phyloP scores from a whole-genome alignment of 1,140 invertebrate species.

The Drosophila paulistorum region DNA sequence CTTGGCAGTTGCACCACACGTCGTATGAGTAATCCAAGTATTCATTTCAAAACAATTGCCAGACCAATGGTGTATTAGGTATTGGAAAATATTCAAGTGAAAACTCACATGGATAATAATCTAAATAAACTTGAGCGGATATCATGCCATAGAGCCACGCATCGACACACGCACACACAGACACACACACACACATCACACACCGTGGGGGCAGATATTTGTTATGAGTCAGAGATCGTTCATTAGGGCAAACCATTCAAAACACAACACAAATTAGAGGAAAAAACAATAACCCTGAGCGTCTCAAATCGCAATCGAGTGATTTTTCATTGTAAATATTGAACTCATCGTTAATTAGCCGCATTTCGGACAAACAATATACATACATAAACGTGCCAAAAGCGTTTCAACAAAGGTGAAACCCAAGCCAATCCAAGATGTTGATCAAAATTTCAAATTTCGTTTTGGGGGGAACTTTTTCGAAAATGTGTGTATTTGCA shows the following conservation, averaged over 20 bases:
- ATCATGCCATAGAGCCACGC: slow-evolving; percentile 29
- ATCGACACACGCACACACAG: slow-evolving; percentile 14
- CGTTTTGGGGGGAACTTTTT: not conserved
- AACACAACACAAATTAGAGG: slow-evolving; percentile 26
- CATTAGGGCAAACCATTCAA: slow-evolving; percentile 37
- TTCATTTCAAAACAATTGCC: slow-evolving; percentile 57
- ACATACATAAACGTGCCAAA: slow-evolving; percentile 16
- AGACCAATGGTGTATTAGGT: slow-evolving; percentile 11
- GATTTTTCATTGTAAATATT: slow-evolving; percentile 7
- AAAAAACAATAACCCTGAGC: slow-evolving; percentile 1
- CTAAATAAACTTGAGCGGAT: slow-evolving; percentile 55
- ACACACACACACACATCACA: not conserved
- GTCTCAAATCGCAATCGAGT: slow-evolving; percentile 3
- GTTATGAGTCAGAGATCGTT: slow-evolving; percentile 47
- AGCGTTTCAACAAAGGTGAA: slow-evolving; percentile 11
- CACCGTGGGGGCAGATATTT: slow-evolving; percentile 8
- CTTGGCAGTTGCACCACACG: slow-evolving; percentile 28
- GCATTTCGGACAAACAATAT: slow-evolving; percentile 6
- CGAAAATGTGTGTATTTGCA: not conserved
- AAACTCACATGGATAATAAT: not conserved
- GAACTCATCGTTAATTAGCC: slow-evolving; percentile 8
- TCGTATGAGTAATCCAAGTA: slow-evolving; percentile 59
- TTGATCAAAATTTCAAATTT: not conserved
- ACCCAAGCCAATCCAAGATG: not conserved
- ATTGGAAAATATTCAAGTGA: slow-evolving; percentile 22